Conservation (phyloP, 30 jellyfish, hydroid and myxozoan species). For the Pseudorhiza aurosa region DNA sequence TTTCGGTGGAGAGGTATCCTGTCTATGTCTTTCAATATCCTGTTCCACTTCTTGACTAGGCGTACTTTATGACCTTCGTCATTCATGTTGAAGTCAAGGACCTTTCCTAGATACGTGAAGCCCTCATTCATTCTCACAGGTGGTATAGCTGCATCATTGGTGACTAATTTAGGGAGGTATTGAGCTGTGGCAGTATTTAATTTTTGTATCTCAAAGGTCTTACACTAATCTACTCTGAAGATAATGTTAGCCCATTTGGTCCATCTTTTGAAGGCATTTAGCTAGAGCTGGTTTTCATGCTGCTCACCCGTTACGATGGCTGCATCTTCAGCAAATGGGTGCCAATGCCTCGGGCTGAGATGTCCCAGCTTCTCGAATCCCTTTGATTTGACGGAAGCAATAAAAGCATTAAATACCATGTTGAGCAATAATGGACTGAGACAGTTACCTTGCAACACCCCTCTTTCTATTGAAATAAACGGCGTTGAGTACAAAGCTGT, state of each 20-base stretch:
- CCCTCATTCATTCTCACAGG: not conserved
- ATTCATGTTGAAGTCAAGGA: constrained; percentile 2
- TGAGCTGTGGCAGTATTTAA: too few relatives aligned
- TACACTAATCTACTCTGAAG: constrained; percentile 18
- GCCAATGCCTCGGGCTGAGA: constrained; percentile 21
- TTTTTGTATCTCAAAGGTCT: not conserved
- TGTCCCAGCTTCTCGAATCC: constrained; percentile 17
- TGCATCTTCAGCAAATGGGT: constrained; percentile 23
- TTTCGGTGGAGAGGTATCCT: constrained; percentile 17
- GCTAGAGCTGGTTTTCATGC: not conserved
- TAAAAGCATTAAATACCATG: not conserved
- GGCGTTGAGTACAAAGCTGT: not conserved
- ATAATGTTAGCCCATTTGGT: constrained; percentile 18
- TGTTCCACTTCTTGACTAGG: not conserved
- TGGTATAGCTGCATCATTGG: not conserved
- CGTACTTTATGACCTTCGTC: not conserved
- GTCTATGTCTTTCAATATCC: not conserved
- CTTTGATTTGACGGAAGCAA: constrained; percentile 1
- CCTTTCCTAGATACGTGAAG: not conserved
- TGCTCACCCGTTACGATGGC: not conserved
- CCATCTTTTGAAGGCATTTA: not conserved
- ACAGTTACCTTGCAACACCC: constrained; percentile 6
- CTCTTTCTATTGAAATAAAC: not conserved
- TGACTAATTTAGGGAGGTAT: too few relatives aligned
- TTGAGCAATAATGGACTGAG: constrained; percentile 6